These are phyloP conservation scores for Bubalus kerabau DNA, from an alignment of 2,113 vertebrate species.

Conservation along the genomic window DNA sequence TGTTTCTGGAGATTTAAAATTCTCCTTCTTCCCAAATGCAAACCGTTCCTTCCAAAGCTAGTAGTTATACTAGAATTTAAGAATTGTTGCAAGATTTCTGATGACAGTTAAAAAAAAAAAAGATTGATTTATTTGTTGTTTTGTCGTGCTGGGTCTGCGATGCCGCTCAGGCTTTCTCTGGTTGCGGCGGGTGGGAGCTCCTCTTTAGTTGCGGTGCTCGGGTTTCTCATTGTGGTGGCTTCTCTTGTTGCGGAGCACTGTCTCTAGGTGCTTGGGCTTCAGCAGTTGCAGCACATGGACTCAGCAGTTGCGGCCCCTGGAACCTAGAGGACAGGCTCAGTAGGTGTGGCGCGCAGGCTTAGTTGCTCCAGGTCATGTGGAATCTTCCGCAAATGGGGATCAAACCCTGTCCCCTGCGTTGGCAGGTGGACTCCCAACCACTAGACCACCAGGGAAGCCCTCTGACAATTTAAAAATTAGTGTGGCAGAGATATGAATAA, in stretches of 20 bases:
- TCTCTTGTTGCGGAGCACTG: not conserved
- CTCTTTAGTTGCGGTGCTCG: not conserved
- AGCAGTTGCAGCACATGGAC: no score
- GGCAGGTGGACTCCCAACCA: not conserved
- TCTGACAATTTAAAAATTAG: not conserved
- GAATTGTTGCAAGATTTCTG: not conserved
- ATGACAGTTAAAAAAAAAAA: not conserved
- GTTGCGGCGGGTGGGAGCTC: not conserved
- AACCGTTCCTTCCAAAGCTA: not conserved
- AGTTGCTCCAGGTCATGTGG: not conserved
- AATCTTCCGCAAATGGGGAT: not conserved
- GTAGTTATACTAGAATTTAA: not conserved
- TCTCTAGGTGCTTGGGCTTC: not conserved
- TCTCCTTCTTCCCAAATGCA: not conserved
- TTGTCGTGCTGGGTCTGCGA: fast-evolving
- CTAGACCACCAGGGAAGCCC: not conserved
- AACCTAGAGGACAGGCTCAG: not conserved
- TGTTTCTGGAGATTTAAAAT: not conserved
- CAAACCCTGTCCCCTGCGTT: not conserved
- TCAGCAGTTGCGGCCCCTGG: not conserved
- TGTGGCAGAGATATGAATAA: not conserved
- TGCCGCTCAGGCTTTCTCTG: not conserved
- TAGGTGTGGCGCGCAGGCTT: not conserved
- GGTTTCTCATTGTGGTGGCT: not conserved
- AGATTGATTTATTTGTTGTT: not conserved